Evolutionary conservation across 1,140 invertebrate genomes (phyloP).

Genomic region (Caerostris darwini): DNA sequence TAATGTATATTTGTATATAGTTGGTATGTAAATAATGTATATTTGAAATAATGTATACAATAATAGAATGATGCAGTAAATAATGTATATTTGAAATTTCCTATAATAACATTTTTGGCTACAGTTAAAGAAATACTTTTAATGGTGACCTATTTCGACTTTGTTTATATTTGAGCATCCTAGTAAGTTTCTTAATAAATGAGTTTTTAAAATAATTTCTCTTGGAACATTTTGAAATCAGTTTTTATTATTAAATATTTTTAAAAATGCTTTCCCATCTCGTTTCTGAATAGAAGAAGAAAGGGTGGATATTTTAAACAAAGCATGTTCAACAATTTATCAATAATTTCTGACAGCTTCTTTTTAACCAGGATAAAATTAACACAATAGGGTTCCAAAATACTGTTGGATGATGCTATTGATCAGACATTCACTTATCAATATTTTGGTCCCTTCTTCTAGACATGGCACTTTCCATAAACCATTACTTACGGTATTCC

Average conservation of each 20-base stretch:
- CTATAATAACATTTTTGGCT: too few species aligned
- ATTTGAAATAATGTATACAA: too few species aligned
- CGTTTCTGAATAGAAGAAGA: not conserved
- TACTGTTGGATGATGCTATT: not conserved
- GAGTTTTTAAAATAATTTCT: not conserved
- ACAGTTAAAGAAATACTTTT: too few species aligned
- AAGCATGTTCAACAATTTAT: constrained; percentile 21
- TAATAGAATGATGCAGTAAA: too few species aligned
- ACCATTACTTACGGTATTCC: not conserved
- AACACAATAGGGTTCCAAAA: not conserved
- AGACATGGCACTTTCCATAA: not conserved
- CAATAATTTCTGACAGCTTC: constrained; percentile 28
- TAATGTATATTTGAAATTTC: too few species aligned
- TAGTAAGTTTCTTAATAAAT: too few species aligned
- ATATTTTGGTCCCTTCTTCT: not conserved
- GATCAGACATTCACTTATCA: constrained; percentile 12
- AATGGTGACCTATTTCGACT: too few species aligned
- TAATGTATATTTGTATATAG: too few species aligned
- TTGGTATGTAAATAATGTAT: too few species aligned
- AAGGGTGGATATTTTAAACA: not conserved
- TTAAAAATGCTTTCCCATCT: not conserved
- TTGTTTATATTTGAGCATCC: too few species aligned
- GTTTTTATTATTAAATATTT: not conserved
- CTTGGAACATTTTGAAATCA: not conserved
- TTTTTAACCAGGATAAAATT: constrained; percentile 39